phyloP scores from a whole-genome alignment of 2,888 invertebrate genomes.

The Euzophera pinguis region DNA sequence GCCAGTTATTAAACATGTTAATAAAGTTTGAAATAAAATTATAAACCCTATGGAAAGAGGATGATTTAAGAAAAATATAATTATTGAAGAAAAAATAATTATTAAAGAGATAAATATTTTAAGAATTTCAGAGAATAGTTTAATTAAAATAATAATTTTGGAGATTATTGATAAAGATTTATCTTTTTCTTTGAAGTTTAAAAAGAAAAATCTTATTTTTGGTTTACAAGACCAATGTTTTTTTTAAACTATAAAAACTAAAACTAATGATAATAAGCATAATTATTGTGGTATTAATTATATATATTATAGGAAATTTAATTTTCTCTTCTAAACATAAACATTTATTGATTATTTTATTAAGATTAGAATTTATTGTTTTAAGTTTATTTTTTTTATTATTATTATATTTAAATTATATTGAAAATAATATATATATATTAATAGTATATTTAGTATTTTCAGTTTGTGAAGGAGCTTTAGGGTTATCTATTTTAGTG shows the following conservation, averaged over 20 bases:
- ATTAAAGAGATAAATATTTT: neutral
- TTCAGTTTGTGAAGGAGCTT: slow-evolving; percentile 82
- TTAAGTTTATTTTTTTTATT: slow-evolving; percentile 76
- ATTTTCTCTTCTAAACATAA: slow-evolving; percentile 78
- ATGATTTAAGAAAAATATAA: slow-evolving; percentile 57
- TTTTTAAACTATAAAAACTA: slow-evolving; percentile 74
- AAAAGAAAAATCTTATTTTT: neutral
- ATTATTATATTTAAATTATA: slow-evolving; percentile 62
- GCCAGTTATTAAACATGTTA: slow-evolving; percentile 66
- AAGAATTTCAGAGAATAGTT: neutral
- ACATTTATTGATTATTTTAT: slow-evolving; percentile 79
- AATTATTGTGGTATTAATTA: slow-evolving; percentile 59
- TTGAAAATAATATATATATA: slow-evolving; percentile 76
- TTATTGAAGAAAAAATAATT: neutral
- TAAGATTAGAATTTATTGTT: slow-evolving; percentile 82
- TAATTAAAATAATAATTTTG: neutral
- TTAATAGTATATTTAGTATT: slow-evolving; percentile 81
- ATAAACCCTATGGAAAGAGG: slow-evolving; percentile 77
- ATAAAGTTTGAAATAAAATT: slow-evolving; percentile 74
- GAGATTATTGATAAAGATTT: neutral
- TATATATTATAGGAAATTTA: slow-evolving; percentile 71
- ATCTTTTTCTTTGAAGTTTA: neutral
- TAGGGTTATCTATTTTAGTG: slow-evolving; percentile 82
- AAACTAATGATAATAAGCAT: slow-evolving; percentile 70
- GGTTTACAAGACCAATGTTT: slow-evolving; percentile 63